Evolutionary conservation across 2,113 vertebrate species (phyloP), one percentile per base, ranked within the genome.

Genomic region (Saimiri boliviensis): DNA sequence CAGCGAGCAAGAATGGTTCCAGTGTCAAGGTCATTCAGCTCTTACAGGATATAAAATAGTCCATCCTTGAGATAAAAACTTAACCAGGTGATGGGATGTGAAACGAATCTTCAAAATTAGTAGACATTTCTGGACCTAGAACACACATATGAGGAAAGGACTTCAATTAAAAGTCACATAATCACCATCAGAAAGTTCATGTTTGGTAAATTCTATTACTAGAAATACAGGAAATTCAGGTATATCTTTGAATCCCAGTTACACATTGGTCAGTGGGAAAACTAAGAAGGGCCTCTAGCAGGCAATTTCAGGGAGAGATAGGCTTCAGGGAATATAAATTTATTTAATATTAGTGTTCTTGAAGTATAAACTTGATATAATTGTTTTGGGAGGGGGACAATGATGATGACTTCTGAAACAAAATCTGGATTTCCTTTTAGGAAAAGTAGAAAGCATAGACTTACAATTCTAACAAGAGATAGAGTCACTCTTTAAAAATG

Each of bases 301-400:
- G 92, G 58, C 83, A 97, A 85, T 95, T 98, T 97, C 94, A 97
- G 97, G 96, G 86, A 93, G 68, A 96, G 83, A 80, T 3, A 77
- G 49, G 74, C 71, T 96, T 98, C 96, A 96, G 93, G 91, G 91
- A 95, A 92, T 96, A 95, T 54, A 84, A 68, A 86, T 94, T 30
- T 93, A 96, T 97, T 93, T 92, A 87, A 56, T 93, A 96, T 20
- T 74, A 49, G 70, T 90, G 80, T 49, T 95, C 16, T 58, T 91
- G 56, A 87, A 93, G 93, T 90, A 89, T 47, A 74, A 91, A 86
- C n/a, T 89, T 81, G 52, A 52, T 85, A 14, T 91, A 96, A 96
- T 73, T 86, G 45, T 37, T 81, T 94, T 91, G 35, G 60, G 60
- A 20, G 45, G 19, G 42, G 54, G 21, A 35, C 40, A 40, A 19